These are phyloP conservation scores for Chymomyza amoena DNA, from an alignment of 2,888 invertebrate genomes.

Conservation along the genomic window DNA sequence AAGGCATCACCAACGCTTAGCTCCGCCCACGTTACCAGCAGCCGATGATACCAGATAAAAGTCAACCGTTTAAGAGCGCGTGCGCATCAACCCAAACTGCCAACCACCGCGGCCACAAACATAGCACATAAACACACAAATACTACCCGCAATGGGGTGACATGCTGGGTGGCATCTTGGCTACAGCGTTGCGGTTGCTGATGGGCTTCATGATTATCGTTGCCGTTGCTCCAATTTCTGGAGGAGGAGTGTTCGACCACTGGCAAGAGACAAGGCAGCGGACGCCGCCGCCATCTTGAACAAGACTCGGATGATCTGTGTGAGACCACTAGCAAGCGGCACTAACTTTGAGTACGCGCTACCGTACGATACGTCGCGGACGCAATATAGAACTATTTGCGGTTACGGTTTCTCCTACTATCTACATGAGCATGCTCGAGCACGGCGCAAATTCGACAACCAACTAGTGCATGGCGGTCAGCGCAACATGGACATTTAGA, in stretches of 20 bases:
- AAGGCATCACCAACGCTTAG: constrained; percentile 30
- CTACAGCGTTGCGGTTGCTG: constrained; percentile 29
- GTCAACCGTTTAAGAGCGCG: constrained; percentile 50
- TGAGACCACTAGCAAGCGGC: constrained; percentile 40
- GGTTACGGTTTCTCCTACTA: constrained; percentile 67
- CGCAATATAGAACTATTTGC: constrained; percentile 59
- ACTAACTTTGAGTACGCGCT: constrained; percentile 70
- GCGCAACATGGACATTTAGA: neutral
- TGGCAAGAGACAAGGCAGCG: neutral
- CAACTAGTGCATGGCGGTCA: neutral
- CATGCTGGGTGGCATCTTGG: constrained; percentile 53
- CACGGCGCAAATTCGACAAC: neutral
- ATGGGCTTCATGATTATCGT: constrained; percentile 37
- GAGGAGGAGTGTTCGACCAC: constrained; percentile 3
- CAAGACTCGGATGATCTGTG: neutral
- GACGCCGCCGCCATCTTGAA: neutral
- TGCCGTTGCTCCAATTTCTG: neutral
- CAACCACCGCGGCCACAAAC: constrained; percentile 25
- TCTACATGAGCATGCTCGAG: constrained; percentile 48
- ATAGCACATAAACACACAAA: constrained; percentile 31
- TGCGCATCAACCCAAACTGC: constrained; percentile 51
- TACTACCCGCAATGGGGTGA: neutral
- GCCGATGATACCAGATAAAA: constrained; percentile 58
- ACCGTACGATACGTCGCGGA: constrained; percentile 71
- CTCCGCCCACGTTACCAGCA: constrained; percentile 53